phyloP scores from a whole-genome alignment of 2,888 invertebrate species.

The Xestia rhomboidea region DNA sequence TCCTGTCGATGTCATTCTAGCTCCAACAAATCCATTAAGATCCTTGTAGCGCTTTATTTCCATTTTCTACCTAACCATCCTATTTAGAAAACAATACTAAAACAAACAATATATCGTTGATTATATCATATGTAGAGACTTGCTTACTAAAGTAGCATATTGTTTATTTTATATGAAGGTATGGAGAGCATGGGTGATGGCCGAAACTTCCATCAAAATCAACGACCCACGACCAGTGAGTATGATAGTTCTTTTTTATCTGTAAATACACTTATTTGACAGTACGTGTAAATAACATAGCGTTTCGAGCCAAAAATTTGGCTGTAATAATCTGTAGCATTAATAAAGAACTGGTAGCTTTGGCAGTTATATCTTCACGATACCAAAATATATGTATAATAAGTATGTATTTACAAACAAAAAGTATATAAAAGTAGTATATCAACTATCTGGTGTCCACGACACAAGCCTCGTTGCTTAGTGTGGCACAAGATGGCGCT shows the following conservation, averaged over 20 bases:
- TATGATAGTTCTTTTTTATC: conserved; percentile 44
- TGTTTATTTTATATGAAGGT: conserved; percentile 60
- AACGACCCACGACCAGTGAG: conserved; percentile 88
- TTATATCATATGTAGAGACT: not conserved
- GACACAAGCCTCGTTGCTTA: no score
- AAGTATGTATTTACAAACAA: no score
- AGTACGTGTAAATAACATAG: not conserved
- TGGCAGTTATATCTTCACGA: not conserved
- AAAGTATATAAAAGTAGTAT: no score
- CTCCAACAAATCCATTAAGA: not conserved
- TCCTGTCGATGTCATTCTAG: not conserved
- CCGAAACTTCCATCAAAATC: conserved; percentile 85
- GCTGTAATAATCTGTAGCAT: not conserved
- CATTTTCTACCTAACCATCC: not conserved
- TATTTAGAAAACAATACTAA: not conserved
- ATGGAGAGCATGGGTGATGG: conserved; percentile 86
- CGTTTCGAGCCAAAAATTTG: not conserved
- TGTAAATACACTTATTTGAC: not conserved
- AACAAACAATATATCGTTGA: not conserved
- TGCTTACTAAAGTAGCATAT: not conserved
- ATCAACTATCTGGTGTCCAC: no score
- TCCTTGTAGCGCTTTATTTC: not conserved
- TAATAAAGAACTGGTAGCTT: not conserved
- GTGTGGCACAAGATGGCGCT: no score
- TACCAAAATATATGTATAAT: no score